phyloP scores from a whole-genome alignment of 1,140 invertebrate genomes.

The Cotesia vestalis region DNA sequence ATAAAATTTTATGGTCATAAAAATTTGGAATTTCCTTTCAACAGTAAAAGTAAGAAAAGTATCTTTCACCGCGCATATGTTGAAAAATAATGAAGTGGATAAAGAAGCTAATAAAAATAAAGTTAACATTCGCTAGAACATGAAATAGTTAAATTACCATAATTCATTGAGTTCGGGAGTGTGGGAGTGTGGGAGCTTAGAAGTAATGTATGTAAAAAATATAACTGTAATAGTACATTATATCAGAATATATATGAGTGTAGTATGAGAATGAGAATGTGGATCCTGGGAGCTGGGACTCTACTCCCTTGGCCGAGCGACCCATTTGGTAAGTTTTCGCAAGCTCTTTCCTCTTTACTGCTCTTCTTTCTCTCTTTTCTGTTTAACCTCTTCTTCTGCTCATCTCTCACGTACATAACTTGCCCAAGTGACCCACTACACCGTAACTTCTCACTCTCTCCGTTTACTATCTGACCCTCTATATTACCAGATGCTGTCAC shows the following conservation, averaged over 20 bases:
- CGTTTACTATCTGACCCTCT: slow-evolving; percentile 18
- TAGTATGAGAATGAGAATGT: not conserved
- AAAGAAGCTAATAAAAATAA: no score
- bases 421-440: slow-evolving; percentile 5
- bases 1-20: no score
- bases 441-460: slow-evolving; percentile 29
- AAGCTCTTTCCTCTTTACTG: slow-evolving; percentile 9
- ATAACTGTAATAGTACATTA: not conserved
- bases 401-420: not conserved
- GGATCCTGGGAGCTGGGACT: not conserved
- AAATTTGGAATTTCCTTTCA: no score
- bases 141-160: no score
- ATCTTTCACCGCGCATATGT: no score
- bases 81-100: no score
- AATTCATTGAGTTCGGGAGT: no score
- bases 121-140: no score
- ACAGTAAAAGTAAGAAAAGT: no score
- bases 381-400: no score
- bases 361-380: not conserved
- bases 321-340: slow-evolving; percentile 33
- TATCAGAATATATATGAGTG: not conserved
- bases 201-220: not conserved
- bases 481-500: slow-evolving; percentile 32
- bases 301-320: slow-evolving; percentile 29
- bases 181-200: no score